A percentile compares a stretch with the other conserved stretches of the same genome.
Evolutionary conservation across 2,888 invertebrate genomes (phyloP).

Genomic region (Latheticus oryzae): DNA sequence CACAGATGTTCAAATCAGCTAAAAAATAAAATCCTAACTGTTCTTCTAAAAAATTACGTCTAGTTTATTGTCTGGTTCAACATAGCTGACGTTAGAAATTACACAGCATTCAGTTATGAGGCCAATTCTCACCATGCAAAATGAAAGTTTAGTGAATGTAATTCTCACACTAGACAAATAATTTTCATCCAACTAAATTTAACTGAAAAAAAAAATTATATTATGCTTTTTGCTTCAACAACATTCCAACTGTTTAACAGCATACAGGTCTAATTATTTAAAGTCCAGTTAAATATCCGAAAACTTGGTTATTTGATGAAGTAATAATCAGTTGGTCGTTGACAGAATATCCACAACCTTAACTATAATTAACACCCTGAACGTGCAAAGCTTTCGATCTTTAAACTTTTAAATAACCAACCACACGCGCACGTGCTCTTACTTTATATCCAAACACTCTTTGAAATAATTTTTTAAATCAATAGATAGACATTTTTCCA

Average conservation of each 20-base stretch:
- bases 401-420: constrained; percentile 58
- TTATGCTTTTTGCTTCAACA: constrained; percentile 20
- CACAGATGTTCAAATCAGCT: no score
- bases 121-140: no score
- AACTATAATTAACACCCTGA: constrained; percentile 60
- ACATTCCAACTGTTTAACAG: constrained; percentile 38
- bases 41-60: no score
- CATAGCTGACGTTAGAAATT: no score
- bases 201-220: no score
- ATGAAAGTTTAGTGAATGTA: no score
- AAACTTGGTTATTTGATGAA: constrained; percentile 52
- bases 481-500: constrained; percentile 6
- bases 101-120: no score
- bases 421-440: constrained; percentile 50
- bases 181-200: no score
- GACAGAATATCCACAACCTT: constrained; percentile 54
- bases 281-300: constrained; percentile 51
- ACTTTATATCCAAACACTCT: constrained; percentile 2
- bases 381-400: constrained; percentile 55
- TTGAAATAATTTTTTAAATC: neutral
- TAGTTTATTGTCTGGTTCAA: no score
- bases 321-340: constrained; percentile 57
- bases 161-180: no score
- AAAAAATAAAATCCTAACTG: no score
- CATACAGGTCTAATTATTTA: constrained; percentile 48